Percentiles rank a stretch among this genome's conserved stretches.
Conservation (phyloP, 2,888 invertebrate genomes). For the Empis livida region DNA sequence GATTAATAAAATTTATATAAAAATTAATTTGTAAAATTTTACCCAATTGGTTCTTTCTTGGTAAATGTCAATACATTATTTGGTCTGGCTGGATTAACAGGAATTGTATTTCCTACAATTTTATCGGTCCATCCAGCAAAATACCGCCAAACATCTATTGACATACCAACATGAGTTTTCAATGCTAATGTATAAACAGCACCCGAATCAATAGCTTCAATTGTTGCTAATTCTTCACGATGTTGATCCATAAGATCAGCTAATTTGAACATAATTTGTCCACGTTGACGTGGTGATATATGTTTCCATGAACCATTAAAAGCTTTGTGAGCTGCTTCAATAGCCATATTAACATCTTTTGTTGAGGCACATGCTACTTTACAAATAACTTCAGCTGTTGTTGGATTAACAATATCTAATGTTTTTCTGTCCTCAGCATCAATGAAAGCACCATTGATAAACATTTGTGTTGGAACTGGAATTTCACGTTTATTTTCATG, state of each 20-base stretch:
- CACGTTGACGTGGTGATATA: conserved; percentile 85
- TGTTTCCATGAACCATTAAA: conserved; percentile 92
- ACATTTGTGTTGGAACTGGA: conserved; percentile 78
- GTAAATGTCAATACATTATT: conserved; percentile 83
- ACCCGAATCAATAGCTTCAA: conserved; percentile 88
- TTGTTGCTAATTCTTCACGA: conserved; percentile 88
- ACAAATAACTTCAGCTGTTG: conserved; percentile 68
- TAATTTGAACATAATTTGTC: conserved; percentile 67
- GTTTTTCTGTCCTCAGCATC: conserved; percentile 56
- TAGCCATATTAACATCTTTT: conserved; percentile 78
- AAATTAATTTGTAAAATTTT: conserved; percentile 17
- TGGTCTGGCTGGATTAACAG: conserved; percentile 83
- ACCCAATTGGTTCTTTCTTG: conserved; percentile 80
- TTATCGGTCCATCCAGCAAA: conserved; percentile 97
- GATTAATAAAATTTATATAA: neutral
- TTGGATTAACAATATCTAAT: conserved; percentile 65
- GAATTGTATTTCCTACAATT: conserved; percentile 82
- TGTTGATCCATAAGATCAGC: conserved; percentile 92
- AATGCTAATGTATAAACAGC: conserved; percentile 93
- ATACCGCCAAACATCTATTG: conserved; percentile 92
- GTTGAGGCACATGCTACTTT: conserved; percentile 57
- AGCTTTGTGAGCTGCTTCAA: conserved; percentile 73
- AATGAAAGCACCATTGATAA: conserved; percentile 82
- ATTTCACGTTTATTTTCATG: conserved; percentile 73
- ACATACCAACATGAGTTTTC: conserved; percentile 97